Base-by-base conservation (phyloP, 2,888 invertebrate genomes). In the Hyppa rectilinea region DNA sequence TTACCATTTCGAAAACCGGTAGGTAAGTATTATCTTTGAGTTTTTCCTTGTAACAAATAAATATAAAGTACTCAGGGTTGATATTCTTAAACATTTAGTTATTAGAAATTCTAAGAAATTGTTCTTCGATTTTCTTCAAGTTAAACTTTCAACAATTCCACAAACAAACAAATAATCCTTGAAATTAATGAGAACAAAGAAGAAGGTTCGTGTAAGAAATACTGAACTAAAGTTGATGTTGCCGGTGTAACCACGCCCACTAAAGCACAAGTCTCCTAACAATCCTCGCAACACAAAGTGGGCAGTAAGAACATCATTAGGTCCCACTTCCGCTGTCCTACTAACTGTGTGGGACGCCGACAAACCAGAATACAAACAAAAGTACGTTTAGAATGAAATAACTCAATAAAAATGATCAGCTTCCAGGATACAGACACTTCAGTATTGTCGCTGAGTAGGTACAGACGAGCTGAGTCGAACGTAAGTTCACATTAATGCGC, bases 401-500 rank as follows among this genome's bases (percentile, higher is more conserved):
- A 31, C 56, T 9, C 2, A n/a, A n/a, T n/a, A n/a, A n/a, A n/a
- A n/a, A n/a, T 26, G 14, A 45, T 17, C 23, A 23, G 31, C 23
- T 29, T 43, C 9, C 29, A 49, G 38, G 40, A 49, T 59, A 52
- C 17, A 12, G 38, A 62, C 31, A 23, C 34, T 56, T 34, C 56
- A 55, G 20, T 23, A 31, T 63, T 50, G 50, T 55, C 62, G 62
- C 58, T 62, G n/a, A n/a, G n/a, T n/a, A n/a, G n/a, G n/a, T 53
- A 58, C 67, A 9, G 43, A 29, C 7, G 29, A 40, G 26, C 9
- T 20, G 20, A 53, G 34, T 53, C 4, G 47, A 59, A 77, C 66
- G 50, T 7, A 53, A 65, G 52, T 65, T 65, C 59, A 50, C 59
- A 71, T 66, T 73, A 63, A 68, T 36, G 14, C n/a, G 12, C 52